Evolutionary conservation across 1,140 invertebrate genomes (phyloP), one percentile per base, ranked within the genome.

Genomic region (Eueides isabella): DNA sequence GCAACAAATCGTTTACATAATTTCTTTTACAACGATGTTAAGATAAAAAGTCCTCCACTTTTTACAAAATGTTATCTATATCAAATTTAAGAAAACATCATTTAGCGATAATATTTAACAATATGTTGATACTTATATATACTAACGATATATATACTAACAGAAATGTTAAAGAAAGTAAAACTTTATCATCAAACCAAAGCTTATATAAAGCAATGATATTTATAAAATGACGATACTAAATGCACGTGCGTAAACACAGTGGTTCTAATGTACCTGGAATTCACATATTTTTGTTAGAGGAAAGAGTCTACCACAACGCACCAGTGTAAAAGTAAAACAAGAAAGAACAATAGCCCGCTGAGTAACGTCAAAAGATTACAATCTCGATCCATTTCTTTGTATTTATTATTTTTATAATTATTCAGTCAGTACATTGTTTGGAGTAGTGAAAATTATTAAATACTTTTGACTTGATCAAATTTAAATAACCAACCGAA

Each of bases 201-300:
- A 55, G 19, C 48, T 55, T 12, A 55, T 26, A 55, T 55, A 12
- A 23, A 23, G 35, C 48, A 23, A n/a, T 55, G n/a, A 23, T 63
- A 29, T 71, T 71, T 63, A 38, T 63, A 71, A 38, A 71, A 44
- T 11, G 55, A 16, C 19, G 31, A 16, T 31, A 61, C 16, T n/a
- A 71, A 41, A 7, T 28, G 69, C 69, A 71, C 69, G 69, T 71
- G 69, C 48, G 38, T 71, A 64, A 71, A 71, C 69, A 71, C 55
- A 61, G 2, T n/a, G 33, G 41, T 29, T 44, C 67, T 31, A 33
- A 61, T 23, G 19, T 71, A 71, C 35, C 69, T 61, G 69, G 69
- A 71, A 73, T 44, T 68, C 65, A 38, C 44, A 29, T 55, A 55
- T 67, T 72, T 67, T 72, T 55, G 63, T 72, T 72, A 62, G 44